Evolutionary conservation across 2,888 invertebrate species (phyloP).

Genomic region (Agrotis clavis): DNA sequence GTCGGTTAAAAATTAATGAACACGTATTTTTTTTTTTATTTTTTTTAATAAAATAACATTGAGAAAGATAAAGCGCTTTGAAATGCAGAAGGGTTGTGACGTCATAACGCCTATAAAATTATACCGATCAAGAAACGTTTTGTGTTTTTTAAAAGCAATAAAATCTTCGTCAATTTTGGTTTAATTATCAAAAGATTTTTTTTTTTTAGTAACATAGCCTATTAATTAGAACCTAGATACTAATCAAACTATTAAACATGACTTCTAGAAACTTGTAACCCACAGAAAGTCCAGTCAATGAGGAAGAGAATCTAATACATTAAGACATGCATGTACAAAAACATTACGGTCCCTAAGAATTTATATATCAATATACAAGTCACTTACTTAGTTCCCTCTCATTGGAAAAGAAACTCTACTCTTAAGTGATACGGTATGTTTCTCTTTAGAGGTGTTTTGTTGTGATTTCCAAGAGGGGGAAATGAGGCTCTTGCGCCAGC

Average conservation of each 20-base stretch:
- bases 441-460: slow-evolving; percentile 27
- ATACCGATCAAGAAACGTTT: no score
- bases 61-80: no score
- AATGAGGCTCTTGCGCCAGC: slow-evolving; percentile 78
- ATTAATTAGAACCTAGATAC: no score
- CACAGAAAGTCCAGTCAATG: slow-evolving; percentile 5
- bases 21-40: no score
- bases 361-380: slow-evolving; percentile 52
- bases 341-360: slow-evolving; percentile 51
- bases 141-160: no score
- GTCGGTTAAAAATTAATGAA: background rate
- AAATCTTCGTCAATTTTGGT: no score
- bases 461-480: slow-evolving; percentile 74
- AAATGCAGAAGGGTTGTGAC: no score
- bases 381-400: slow-evolving; percentile 13
- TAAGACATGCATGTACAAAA: slow-evolving; percentile 46
- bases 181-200: no score
- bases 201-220: no score
- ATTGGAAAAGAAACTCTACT: background rate
- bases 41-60: no score
- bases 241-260: no score
- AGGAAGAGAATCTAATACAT: slow-evolving; percentile 41
- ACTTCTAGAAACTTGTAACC: slow-evolving; percentile 24
- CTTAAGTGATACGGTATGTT: background rate
- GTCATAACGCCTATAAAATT: no score